Percentiles rank a stretch among this genome's conserved stretches.
Conservation (phyloP, 2,797 vertebrate genomes). For the Mormyrus proboscirostris region DNA sequence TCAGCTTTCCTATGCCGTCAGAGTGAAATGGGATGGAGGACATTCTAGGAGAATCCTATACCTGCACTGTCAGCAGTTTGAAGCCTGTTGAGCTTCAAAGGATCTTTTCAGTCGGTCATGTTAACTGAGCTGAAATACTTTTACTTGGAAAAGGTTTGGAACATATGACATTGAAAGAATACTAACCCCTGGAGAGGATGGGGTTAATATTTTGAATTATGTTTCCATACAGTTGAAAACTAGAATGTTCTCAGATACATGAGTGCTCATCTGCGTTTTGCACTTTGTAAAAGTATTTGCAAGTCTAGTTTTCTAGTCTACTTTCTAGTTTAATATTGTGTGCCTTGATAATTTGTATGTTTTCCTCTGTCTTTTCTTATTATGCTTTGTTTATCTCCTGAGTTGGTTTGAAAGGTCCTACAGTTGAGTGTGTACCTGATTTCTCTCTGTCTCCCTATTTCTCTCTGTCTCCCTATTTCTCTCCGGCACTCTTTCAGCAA, state of each 20-base stretch:
- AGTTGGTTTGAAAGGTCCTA: background rate
- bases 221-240: background rate
- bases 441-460: background rate
- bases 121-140: background rate
- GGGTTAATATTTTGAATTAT: background rate
- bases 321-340: background rate
- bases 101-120: background rate
- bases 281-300: background rate
- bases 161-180: background rate
- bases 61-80: background rate
- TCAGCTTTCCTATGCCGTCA: background rate
- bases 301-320: background rate
- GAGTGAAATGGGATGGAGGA: background rate
- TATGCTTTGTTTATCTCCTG: background rate
- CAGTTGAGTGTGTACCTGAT: background rate
- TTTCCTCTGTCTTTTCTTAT: background rate
- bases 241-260: background rate
- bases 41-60: background rate
- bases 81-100: background rate
- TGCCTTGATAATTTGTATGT: background rate
- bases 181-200: background rate
- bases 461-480: background rate
- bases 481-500: conserved; percentile 59
- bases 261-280: background rate
- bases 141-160: background rate